phyloP scores from a whole-genome alignment of 2,888 invertebrate species.

The Erebia palarica region DNA sequence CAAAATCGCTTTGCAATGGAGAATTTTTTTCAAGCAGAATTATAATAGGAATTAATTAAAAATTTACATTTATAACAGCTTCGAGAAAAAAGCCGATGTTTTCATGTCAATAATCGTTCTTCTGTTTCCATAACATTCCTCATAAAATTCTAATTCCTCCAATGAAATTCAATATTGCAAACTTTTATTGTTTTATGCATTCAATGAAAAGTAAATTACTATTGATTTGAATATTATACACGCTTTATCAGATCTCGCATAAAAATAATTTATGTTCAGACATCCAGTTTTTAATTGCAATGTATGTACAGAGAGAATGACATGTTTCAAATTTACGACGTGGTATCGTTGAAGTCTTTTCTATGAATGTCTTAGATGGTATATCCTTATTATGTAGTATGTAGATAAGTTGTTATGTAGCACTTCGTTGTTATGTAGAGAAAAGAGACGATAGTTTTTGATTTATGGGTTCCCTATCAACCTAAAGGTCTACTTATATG shows the following conservation, averaged over 20 bases:
- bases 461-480: slow-evolving; percentile 4
- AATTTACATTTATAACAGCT: too few relatives aligned
- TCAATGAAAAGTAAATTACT: background rate
- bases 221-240: background rate
- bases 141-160: too few relatives aligned
- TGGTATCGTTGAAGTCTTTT: slow-evolving; percentile 36
- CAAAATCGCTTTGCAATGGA: too few relatives aligned
- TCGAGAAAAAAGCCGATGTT: too few relatives aligned
- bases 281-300: background rate
- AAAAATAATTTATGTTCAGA: background rate
- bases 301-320: background rate
- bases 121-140: too few relatives aligned
- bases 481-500: background rate
- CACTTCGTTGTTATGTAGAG: background rate
- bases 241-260: background rate
- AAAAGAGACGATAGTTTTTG: background rate
- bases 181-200: background rate
- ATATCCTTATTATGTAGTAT: slow-evolving; percentile 10
- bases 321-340: slow-evolving; percentile 5
- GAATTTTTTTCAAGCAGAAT: too few relatives aligned
- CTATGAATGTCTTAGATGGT: slow-evolving; percentile 23
- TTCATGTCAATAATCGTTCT: too few relatives aligned
- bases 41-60: too few relatives aligned
- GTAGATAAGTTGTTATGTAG: slow-evolving; percentile 1
- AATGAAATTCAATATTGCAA: too few relatives aligned